phyloP scores from a whole-genome alignment of 2,888 invertebrate genomes.

The Nomada hirtipes region DNA sequence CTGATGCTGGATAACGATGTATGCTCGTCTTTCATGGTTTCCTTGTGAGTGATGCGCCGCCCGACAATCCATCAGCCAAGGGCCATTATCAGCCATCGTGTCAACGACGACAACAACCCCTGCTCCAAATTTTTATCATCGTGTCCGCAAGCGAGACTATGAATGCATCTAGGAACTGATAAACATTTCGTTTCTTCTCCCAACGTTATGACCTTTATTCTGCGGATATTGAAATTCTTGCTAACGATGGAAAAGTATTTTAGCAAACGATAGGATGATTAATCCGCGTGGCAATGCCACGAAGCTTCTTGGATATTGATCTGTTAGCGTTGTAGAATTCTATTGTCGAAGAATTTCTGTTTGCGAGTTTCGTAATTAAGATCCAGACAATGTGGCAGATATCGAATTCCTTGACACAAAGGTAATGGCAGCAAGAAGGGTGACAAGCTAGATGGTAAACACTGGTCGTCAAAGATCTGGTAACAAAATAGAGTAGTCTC shows the following conservation, averaged over 20 bases:
- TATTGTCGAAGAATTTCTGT: background rate
- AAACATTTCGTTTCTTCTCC: background rate
- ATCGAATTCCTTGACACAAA: conserved; percentile 15
- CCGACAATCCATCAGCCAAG: conserved; percentile 50
- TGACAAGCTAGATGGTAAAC: background rate
- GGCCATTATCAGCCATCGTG: conserved; percentile 58
- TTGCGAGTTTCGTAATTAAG: background rate
- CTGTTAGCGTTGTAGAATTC: no score
- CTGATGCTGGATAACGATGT: conserved; percentile 37
- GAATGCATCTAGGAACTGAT: background rate
- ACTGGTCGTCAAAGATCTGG: background rate
- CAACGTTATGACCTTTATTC: no score
- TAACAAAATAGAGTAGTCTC: background rate
- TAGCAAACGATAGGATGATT: no score
- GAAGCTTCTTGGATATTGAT: background rate
- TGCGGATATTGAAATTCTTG: no score
- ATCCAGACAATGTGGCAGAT: background rate
- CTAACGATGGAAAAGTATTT: no score
- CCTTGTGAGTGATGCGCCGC: conserved; percentile 38
- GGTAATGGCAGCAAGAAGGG: background rate
- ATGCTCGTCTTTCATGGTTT: conserved; percentile 37
- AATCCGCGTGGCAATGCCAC: no score
- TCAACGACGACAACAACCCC: conserved; percentile 49
- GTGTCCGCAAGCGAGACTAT: background rate
- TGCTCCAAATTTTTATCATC: conserved; percentile 13